Evolutionary conservation across 2,888 invertebrate species (phyloP).

Genomic region (Cantharis rustica): DNA sequence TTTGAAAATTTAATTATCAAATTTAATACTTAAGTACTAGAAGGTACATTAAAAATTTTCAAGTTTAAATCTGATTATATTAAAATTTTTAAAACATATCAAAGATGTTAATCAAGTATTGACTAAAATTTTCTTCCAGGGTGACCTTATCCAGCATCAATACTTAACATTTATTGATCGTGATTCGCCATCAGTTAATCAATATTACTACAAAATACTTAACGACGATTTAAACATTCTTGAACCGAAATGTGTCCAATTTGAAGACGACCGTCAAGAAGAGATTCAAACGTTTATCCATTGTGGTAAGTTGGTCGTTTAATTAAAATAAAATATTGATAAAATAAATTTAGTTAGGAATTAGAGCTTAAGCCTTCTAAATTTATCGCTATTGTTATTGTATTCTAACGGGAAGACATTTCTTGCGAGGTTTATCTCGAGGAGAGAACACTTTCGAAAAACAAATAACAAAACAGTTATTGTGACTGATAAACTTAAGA

Average conservation of each 20-base stretch:
- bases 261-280: slow-evolving; percentile 44
- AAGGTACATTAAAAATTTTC: neutral
- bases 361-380: neutral
- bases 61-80: neutral
- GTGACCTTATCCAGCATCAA: slow-evolving; percentile 47
- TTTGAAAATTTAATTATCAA: neutral
- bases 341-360: neutral
- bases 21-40: neutral
- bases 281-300: slow-evolving; percentile 45
- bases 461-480: neutral
- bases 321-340: slow-evolving; percentile 1
- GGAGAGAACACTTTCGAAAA: neutral
- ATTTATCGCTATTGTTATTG: neutral
- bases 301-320: slow-evolving; percentile 47
- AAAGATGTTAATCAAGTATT: neutral
- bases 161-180: slow-evolving; percentile 54
- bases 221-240: slow-evolving; percentile 52
- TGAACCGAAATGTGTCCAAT: slow-evolving; percentile 49
- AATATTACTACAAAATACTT: slow-evolving; percentile 51
- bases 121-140: slow-evolving; percentile 43
- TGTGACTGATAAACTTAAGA: neutral
- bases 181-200: slow-evolving; percentile 54
- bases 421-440: neutral
- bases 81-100: neutral
- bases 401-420: neutral